Percentiles rank a stretch among this genome's conserved stretches.
Evolutionary conservation across 2,797 vertebrate genomes (phyloP).

Genomic region (Pterois miles): DNA sequence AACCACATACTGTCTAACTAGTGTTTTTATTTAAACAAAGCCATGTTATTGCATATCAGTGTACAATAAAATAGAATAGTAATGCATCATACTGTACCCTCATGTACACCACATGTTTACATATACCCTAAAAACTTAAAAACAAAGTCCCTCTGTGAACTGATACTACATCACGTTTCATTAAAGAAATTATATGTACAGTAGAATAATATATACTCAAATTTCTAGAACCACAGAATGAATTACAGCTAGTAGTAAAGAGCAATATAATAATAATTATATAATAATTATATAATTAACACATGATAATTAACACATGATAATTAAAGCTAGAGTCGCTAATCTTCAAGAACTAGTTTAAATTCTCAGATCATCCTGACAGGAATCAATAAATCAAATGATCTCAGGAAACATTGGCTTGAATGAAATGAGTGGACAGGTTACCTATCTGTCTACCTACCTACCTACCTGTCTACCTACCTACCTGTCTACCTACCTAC

Average conservation of each 20-base stretch:
- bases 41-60: not conserved
- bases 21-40: constrained; percentile 9
- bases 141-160: not conserved
- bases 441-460: too few species aligned
- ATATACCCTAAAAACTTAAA: not conserved
- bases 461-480: too few species aligned
- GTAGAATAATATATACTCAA: not conserved
- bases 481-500: too few species aligned
- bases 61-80: constrained; percentile 27
- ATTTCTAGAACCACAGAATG: not conserved
- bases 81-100: not conserved
- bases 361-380: too few species aligned
- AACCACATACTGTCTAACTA: not conserved
- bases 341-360: too few species aligned
- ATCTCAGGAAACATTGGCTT: too few species aligned
- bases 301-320: too few species aligned
- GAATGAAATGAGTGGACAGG: too few species aligned
- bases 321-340: too few species aligned
- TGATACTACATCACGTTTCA: not conserved
- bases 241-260: not conserved
- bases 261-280: too few species aligned
- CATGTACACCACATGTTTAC: not conserved
- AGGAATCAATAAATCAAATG: too few species aligned
- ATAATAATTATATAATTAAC: too few species aligned
- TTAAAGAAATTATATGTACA: not conserved